These are phyloP conservation scores for Diadema setosum DNA, from an alignment of 35 echinoderm and acorn worm species.

Conservation along the genomic window DNA sequence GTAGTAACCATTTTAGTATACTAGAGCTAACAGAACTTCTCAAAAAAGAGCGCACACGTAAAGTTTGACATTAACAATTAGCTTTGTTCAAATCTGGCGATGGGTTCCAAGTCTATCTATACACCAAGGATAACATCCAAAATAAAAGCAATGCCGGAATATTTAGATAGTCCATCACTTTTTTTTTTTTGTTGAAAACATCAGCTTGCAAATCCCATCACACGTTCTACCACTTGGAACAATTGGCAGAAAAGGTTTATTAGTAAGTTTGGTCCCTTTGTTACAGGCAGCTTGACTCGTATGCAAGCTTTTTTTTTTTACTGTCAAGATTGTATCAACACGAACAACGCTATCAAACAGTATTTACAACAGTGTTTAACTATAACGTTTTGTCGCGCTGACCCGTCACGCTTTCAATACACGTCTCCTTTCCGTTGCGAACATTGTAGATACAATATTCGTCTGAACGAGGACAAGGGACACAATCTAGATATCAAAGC, in stretches of 20 bases:
- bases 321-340: background rate
- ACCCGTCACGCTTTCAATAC: no score
- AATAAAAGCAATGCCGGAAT: background rate
- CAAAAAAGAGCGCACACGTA: no score
- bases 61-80: background rate
- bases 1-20: no score
- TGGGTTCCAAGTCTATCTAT: background rate
- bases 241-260: background rate
- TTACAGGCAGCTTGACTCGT: background rate
- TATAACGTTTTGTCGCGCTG: background rate
- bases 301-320: constrained; percentile 1
- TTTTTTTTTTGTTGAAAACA: no score
- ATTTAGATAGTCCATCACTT: background rate
- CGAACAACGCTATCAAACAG: background rate
- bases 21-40: no score
- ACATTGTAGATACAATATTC: no score
- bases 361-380: background rate
- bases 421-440: no score
- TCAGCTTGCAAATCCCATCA: background rate
- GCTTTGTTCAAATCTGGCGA: background rate
- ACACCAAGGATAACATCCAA: background rate
- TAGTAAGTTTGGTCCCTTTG: background rate
- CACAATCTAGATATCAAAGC: no score
- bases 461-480: no score
- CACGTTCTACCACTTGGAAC: background rate